Percentiles rank a stretch among this genome's conserved stretches.
phyloP scores from a whole-genome alignment of 2,113 vertebrate species.

The Dolichallabes microphthalmus region DNA sequence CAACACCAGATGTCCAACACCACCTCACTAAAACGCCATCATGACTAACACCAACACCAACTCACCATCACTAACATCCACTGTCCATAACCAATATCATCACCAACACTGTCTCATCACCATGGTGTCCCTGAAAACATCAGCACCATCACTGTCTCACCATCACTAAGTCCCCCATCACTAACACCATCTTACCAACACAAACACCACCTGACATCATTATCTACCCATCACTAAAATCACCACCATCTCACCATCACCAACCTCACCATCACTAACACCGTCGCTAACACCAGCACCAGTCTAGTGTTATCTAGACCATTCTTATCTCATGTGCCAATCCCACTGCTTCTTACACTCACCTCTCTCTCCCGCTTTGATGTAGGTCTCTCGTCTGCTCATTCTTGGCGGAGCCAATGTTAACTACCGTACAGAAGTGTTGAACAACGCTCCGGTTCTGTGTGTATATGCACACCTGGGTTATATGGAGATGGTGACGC shows the following conservation, averaged over 20 bases:
- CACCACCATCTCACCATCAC: not conserved
- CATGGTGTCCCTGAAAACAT: too few species aligned
- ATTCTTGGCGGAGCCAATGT: slow-evolving; percentile 90
- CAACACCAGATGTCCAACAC: not conserved
- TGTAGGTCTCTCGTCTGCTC: slow-evolving; percentile 89
- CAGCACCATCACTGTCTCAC: not conserved
- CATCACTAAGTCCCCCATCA: not conserved
- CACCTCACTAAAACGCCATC: not conserved
- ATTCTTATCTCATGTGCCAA: not conserved
- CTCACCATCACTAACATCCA: not conserved
- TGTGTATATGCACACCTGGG: slow-evolving; percentile 94
- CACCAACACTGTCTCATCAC: not conserved
- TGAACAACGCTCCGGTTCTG: slow-evolving; percentile 88
- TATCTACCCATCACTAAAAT: not conserved
- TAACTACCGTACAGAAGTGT: slow-evolving; percentile 85
- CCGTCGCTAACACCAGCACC: not conserved
- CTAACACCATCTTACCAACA: not conserved
- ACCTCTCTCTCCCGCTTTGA: not conserved
- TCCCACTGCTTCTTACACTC: not conserved
- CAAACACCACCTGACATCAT: not conserved
- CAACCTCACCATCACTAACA: too few species aligned
- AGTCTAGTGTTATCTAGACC: not conserved
- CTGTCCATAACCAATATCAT: not conserved
- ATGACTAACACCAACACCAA: not conserved
- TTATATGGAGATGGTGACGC: slow-evolving; percentile 84